phyloP scores from a whole-genome alignment of 2,888 invertebrate species.

The Sarcophaga caerulescens region DNA sequence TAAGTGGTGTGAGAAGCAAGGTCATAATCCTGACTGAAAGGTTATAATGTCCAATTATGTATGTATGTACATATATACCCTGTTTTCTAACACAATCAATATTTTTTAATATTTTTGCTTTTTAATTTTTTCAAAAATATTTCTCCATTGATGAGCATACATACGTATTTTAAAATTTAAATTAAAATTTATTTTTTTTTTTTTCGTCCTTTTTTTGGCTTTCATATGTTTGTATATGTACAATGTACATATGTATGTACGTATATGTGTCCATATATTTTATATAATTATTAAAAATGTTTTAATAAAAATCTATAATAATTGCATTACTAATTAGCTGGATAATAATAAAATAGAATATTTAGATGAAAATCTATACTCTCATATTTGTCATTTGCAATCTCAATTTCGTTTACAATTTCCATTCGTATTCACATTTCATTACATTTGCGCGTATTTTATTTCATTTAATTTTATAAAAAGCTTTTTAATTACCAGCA shows the following conservation, averaged over 20 bases:
- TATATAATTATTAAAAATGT: conserved; percentile 29
- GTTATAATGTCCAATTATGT: too few relatives aligned
- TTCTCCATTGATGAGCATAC: conserved; percentile 29
- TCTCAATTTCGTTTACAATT: too few relatives aligned
- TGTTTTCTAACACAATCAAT: too few relatives aligned
- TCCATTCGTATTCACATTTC: background rate
- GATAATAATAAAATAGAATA: conserved; percentile 17
- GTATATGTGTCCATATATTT: background rate
- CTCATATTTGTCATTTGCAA: conserved; percentile 57
- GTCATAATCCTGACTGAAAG: too few relatives aligned
- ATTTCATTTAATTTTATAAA: conserved; percentile 5
- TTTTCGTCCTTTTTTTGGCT: background rate
- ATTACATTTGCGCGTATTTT: conserved; percentile 5
- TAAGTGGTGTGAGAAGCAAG: too few relatives aligned
- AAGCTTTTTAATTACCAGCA: background rate
- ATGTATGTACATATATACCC: too few relatives aligned
- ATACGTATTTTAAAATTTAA: conserved; percentile 21
- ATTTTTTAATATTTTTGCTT: too few relatives aligned
- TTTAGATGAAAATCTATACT: conserved; percentile 45
- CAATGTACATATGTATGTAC: background rate
- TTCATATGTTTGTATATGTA: too few relatives aligned
- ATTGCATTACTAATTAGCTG: conserved; percentile 62
- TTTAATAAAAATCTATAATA: conserved; percentile 52
- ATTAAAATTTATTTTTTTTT: conserved; percentile 25
- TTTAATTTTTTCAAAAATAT: background rate